Percentiles rank a stretch among this genome's conserved stretches.
phyloP scores from a whole-genome alignment of 2,888 invertebrate species.

The Hydraecia micacea region DNA sequence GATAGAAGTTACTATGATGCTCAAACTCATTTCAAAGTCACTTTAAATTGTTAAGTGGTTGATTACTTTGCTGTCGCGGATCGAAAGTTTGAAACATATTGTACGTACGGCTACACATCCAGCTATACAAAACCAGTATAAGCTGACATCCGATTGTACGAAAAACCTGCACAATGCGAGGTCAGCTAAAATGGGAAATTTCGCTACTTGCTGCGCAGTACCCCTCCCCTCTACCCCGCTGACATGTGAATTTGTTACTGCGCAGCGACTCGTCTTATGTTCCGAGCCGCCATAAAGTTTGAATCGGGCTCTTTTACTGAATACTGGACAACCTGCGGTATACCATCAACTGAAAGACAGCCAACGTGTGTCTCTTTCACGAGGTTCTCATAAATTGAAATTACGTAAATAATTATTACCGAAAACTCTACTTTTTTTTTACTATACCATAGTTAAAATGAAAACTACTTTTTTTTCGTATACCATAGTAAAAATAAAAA shows the following conservation, averaged over 20 bases:
- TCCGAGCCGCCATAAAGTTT: too few relatives aligned
- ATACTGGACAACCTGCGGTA: too few relatives aligned
- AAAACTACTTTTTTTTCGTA: background rate
- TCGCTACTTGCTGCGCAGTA: too few relatives aligned
- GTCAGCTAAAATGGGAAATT: too few relatives aligned
- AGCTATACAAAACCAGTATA: too few relatives aligned
- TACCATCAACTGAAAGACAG: too few relatives aligned
- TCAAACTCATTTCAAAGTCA: slow-evolving; percentile 39
- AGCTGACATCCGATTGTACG: too few relatives aligned
- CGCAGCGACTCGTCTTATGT: background rate
- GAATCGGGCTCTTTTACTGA: too few relatives aligned
- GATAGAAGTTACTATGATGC: slow-evolving; percentile 13
- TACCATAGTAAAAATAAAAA: background rate
- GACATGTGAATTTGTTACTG: background rate
- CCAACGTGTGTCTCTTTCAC: background rate
- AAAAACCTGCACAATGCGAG: too few relatives aligned
- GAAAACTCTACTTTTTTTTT: background rate
- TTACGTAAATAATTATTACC: background rate
- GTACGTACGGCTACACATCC: background rate
- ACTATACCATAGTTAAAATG: background rate
- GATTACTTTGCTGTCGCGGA: background rate
- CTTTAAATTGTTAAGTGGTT: background rate
- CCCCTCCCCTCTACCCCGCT: too few relatives aligned
- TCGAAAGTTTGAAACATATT: too few relatives aligned
- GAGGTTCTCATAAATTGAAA: background rate